These are phyloP conservation scores for Amaurobius ferox DNA, from an alignment of 2,888 invertebrate species.

Conservation along the genomic window DNA sequence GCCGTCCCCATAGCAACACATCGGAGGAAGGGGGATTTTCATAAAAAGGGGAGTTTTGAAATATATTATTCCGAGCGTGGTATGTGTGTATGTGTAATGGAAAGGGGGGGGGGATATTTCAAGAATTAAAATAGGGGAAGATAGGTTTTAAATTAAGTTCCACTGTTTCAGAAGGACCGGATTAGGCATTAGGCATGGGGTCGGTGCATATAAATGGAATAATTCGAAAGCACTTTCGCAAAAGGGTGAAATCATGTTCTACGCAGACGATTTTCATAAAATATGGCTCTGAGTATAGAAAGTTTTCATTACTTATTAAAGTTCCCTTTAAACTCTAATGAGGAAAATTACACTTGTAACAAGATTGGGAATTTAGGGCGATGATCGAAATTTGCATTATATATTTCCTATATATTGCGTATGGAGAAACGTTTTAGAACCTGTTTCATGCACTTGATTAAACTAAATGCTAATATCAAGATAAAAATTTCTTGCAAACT, in stretches of 20 bases:
- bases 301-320: background rate
- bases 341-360: background rate
- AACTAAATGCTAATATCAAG: no score
- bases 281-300: background rate
- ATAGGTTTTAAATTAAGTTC: conserved; percentile 14
- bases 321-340: background rate
- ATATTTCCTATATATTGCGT: no score
- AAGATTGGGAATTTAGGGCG: background rate
- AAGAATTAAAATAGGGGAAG: conserved; percentile 10
- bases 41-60: conserved; percentile 18
- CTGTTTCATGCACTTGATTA: no score
- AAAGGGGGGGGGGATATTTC: background rate
- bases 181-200: background rate
- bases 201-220: background rate
- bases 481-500: no score
- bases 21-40: conserved; percentile 35
- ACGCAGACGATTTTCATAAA: background rate
- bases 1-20: conserved; percentile 35
- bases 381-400: background rate
- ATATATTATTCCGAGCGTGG: conserved; percentile 16
- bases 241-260: background rate
- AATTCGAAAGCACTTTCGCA: background rate
- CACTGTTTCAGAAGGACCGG: background rate
- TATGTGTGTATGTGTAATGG: conserved; percentile 12
- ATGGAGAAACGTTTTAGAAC: no score